Percentiles rank a stretch among this genome's conserved stretches.
Evolutionary conservation across 2,888 invertebrate species (phyloP).

Genomic region (Trichacis sp.): DNA sequence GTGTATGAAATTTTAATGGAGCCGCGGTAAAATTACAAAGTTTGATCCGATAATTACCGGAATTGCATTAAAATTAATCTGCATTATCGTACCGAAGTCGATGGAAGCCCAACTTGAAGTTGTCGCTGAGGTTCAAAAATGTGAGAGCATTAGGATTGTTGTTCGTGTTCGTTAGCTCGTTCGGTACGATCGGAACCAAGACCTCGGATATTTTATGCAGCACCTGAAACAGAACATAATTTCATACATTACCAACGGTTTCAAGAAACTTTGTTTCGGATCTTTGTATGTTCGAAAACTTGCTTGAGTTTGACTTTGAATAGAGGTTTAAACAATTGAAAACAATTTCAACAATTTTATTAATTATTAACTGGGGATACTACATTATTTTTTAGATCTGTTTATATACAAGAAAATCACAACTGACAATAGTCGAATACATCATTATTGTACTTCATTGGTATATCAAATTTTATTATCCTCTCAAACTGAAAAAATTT

Average conservation of each 20-base stretch:
- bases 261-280: background rate
- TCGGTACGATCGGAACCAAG: constrained; percentile 79
- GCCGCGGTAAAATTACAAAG: background rate
- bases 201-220: constrained; percentile 91
- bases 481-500: too few relatives aligned
- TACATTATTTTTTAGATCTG: too few relatives aligned
- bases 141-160: constrained; percentile 86
- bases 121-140: constrained; percentile 83
- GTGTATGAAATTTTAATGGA: background rate
- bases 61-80: background rate
- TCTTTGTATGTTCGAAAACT: too few relatives aligned
- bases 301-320: background rate
- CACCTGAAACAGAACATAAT: constrained; percentile 72
- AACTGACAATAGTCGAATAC: too few relatives aligned
- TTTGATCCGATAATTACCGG: background rate
- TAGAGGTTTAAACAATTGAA: background rate
- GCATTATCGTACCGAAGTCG: constrained; percentile 76
- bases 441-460: too few relatives aligned
- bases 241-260: background rate
- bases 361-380: too few relatives aligned
- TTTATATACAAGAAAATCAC: too few relatives aligned
- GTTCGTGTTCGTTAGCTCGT: constrained; percentile 72
- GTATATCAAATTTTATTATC: too few relatives aligned
- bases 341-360: too few relatives aligned
- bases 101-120: constrained; percentile 79